Evolutionary conservation across 2,888 invertebrate genomes (phyloP).

Genomic region (Perithous albicinctus): DNA sequence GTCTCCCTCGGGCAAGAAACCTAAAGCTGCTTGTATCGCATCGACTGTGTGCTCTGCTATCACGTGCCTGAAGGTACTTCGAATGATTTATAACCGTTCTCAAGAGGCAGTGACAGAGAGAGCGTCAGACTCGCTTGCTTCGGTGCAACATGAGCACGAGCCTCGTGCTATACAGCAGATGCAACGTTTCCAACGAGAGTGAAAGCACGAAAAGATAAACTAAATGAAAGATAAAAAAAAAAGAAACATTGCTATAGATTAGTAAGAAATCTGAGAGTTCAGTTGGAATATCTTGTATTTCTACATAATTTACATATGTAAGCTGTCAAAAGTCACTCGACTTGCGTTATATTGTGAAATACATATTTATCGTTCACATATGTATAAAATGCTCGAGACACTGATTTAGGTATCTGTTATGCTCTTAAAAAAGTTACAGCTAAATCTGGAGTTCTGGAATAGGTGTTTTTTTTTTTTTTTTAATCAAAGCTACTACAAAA

Average conservation of each 20-base stretch:
- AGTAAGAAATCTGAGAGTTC: background rate
- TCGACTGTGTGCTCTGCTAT: slow-evolving; percentile 49
- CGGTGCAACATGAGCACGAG: slow-evolving; percentile 17
- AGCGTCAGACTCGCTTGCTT: slow-evolving; percentile 21
- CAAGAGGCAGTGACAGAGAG: background rate
- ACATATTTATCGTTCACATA: no score
- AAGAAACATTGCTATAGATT: background rate
- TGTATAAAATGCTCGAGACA: no score
- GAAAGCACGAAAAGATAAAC: background rate
- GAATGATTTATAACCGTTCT: slow-evolving; percentile 73
- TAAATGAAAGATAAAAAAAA: slow-evolving; percentile 1
- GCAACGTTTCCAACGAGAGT: background rate
- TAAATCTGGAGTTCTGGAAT: no score
- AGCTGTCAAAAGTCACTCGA: background rate
- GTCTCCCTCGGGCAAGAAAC: slow-evolving; percentile 49
- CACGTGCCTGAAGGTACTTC: slow-evolving; percentile 72
- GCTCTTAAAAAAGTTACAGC: no score
- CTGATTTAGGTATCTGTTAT: no score
- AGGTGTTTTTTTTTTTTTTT: no score
- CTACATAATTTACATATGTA: background rate
- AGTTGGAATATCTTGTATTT: background rate
- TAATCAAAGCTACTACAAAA: background rate
- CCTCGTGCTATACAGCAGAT: slow-evolving; percentile 4
- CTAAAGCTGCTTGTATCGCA: slow-evolving; percentile 21
- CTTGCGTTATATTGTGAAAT: no score